A percentile compares a stretch with the other conserved stretches of the same genome.
Evolutionary conservation across 2,797 vertebrate species (phyloP).

Genomic region (Pelobates cultripes): DNA sequence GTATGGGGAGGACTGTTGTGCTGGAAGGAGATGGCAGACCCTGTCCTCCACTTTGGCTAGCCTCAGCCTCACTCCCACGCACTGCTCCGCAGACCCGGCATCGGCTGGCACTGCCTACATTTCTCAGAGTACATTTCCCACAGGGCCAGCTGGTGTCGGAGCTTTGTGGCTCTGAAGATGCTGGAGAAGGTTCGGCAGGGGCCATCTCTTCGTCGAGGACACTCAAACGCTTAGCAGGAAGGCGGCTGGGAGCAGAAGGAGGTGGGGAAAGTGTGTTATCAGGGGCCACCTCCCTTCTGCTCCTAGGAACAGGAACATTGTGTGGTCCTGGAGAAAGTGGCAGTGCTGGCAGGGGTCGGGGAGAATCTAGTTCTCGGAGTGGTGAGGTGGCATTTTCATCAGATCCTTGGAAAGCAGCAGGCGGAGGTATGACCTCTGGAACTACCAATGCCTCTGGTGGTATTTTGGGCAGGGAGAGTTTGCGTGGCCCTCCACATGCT

Average conservation of each 20-base stretch:
- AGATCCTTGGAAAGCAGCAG: slow-evolving; percentile 68
- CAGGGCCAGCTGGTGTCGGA: slow-evolving; percentile 94
- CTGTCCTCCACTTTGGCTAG: slow-evolving; percentile 10
- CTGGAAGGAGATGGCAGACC: slow-evolving; percentile 71
- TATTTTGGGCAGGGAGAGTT: slow-evolving; percentile 94
- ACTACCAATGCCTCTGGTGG: slow-evolving; percentile 94
- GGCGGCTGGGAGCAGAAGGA: slow-evolving; percentile 71
- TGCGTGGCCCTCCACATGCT: slow-evolving; percentile 90
- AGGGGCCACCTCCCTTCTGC: slow-evolving; percentile 90
- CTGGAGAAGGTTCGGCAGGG: slow-evolving; percentile 73
- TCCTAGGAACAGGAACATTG: slow-evolving; percentile 95
- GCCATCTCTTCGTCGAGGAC: slow-evolving; percentile 85
- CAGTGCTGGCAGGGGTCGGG: slow-evolving; percentile 66
- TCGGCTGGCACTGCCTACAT: slow-evolving; percentile 81
- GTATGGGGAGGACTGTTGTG: slow-evolving; percentile 70
- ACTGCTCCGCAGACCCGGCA: slow-evolving; percentile 80
- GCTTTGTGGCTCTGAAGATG: slow-evolving; percentile 74
- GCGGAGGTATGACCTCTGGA: slow-evolving; percentile 86
- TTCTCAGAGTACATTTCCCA: slow-evolving; percentile 92
- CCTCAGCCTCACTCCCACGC: slow-evolving; percentile 5
- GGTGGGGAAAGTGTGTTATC: slow-evolving; percentile 56
- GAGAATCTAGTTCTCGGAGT: slow-evolving; percentile 72
- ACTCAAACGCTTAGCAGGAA: slow-evolving; percentile 82
- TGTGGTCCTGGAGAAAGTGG: slow-evolving; percentile 85
- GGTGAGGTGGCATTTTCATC: slow-evolving; percentile 58